Evolutionary conservation across 2,888 invertebrate genomes (phyloP).

Genomic region (Keiferia lycopersicella): DNA sequence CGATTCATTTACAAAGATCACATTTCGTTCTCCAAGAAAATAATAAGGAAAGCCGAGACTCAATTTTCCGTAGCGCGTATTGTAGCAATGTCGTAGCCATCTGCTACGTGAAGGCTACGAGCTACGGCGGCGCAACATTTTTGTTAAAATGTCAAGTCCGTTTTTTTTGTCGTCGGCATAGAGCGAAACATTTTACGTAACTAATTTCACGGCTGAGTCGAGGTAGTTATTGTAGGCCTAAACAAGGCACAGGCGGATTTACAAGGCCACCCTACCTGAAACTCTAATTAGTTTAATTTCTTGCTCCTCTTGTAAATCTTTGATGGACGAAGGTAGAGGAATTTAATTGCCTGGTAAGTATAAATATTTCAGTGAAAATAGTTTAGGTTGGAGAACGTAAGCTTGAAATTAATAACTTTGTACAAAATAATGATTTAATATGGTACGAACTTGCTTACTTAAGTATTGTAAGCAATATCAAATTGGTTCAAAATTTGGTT

Average conservation of each 20-base stretch:
- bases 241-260: neutral
- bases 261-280: constrained; percentile 3
- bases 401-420: no score
- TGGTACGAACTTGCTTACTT: no score
- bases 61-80: constrained; percentile 11
- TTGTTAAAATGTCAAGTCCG: neutral
- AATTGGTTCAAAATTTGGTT: no score
- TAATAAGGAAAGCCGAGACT: neutral
- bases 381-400: neutral
- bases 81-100: constrained; percentile 18
- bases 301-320: constrained; percentile 4
- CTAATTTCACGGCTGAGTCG: constrained; percentile 9
- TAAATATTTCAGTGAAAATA: neutral
- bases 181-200: neutral
- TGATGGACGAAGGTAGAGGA: neutral
- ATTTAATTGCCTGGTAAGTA: neutral
- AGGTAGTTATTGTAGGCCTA: neutral
- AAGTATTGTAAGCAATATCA: no score
- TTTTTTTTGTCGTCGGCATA: neutral
- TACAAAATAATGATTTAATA: no score
- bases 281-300: constrained; percentile 5
- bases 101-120: constrained; percentile 16
- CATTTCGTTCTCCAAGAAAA: constrained; percentile 7
- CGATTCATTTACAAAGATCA: neutral
- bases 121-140: constrained; percentile 1